Evolutionary conservation across 2,797 vertebrate species (phyloP), one percentile per base, ranked within the genome.

Genomic region (Lateolabrax maculatus): DNA sequence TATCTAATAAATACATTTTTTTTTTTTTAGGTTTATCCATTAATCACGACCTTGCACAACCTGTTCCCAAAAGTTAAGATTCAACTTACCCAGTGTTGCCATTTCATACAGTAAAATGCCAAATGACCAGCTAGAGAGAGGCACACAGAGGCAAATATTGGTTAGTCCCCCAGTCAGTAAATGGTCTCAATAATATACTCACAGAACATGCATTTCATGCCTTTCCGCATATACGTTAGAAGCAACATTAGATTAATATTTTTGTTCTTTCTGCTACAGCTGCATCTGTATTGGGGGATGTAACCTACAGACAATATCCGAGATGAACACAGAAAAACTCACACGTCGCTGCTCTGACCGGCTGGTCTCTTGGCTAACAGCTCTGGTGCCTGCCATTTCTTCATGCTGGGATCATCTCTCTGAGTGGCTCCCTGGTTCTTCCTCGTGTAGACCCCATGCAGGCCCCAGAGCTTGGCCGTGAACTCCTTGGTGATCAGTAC

Each of bases 361-460:
- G 92, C 81, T 1, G 94, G 52, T 62, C 86, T 96, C 85, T 74
- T 95, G 60, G 94, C 94, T 55, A 99, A 91, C 36, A 96, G 73
- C 87, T 99, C 98, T 0, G 98, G 98, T 1, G 98, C 96, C 21
- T 97, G 96, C 98, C 98, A 99, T 85, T 99, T 99, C 90, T 96
- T 95, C 85, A 87, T 87, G 70, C 93, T 90, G 13, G 86, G 68
- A 11, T 93, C 93, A 0, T 93, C 94, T 48, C 1, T 90, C 71
- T 87, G 83, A 43, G 78, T 88, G 60, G 82, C 56, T 27, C 88
- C 93, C 0, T 67, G 89, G 23, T 87, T 67, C 15, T 95, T 94
- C 77, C 92, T 89, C 19, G 92, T 94, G 48, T 96, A 97, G 19
- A 96, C 96, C 9, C 96, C 91, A 4, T 95, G 94, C 53, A 99